Conservation (phyloP, 2,113 vertebrate genomes). For the Xyliphius kryptos region DNA sequence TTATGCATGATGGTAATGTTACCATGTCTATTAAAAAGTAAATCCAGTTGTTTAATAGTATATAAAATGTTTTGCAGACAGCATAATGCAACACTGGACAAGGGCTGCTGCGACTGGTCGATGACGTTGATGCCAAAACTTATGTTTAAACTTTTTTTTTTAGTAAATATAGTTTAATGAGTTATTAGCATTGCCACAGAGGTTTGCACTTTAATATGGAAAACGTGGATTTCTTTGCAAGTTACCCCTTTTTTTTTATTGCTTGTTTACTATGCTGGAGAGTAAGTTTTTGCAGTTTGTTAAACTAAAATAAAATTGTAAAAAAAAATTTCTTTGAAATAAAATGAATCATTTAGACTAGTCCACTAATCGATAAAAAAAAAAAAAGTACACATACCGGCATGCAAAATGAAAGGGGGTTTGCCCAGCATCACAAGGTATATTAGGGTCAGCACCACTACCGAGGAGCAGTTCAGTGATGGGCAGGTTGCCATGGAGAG, state of each 20-base stretch:
- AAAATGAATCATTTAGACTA: not conserved
- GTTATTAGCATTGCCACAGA: too few relatives aligned
- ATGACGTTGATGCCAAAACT: too few relatives aligned
- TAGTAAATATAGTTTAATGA: too few relatives aligned
- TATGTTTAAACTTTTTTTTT: too few relatives aligned
- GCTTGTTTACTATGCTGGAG: too few relatives aligned
- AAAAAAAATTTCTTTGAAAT: not conserved
- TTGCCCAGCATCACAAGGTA: slow-evolving; percentile 63
- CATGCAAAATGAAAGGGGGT: slow-evolving; percentile 73
- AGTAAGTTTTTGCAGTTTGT: too few relatives aligned
- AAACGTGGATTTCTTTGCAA: too few relatives aligned
- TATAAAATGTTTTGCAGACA: not conserved
- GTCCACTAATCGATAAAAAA: not conserved
- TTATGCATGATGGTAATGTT: slow-evolving; percentile 66
- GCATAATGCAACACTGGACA: not conserved
- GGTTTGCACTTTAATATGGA: too few relatives aligned
- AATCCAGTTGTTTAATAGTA: not conserved
- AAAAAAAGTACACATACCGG: slow-evolving; percentile 49
- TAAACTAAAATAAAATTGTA: not conserved
- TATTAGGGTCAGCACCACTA: slow-evolving; percentile 65
- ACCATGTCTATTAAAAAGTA: slow-evolving; percentile 59
- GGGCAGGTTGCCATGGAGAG: slow-evolving; percentile 62
- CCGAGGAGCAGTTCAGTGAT: slow-evolving; percentile 61
- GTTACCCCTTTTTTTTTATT: too few relatives aligned
- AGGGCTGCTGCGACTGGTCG: too few relatives aligned